Percentiles rank a stretch among this genome's conserved stretches.
Conservation (phyloP, 2,113 vertebrate species). For the Boulengeromyrus knoepffleri region DNA sequence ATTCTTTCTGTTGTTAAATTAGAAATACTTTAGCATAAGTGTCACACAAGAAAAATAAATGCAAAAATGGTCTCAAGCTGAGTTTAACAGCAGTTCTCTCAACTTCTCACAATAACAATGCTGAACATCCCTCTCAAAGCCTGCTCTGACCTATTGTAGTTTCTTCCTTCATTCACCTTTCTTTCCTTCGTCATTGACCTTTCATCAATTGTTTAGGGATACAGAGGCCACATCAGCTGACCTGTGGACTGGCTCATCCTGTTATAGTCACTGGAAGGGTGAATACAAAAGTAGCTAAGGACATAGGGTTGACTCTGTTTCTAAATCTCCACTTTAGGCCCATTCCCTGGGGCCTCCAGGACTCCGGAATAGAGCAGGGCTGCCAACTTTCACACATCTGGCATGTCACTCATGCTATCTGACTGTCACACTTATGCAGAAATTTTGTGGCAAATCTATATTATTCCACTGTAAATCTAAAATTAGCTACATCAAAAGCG, state of each 20-base stretch:
- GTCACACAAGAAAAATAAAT: background rate
- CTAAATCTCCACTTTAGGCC: background rate
- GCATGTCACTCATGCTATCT: background rate
- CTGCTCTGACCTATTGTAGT: background rate
- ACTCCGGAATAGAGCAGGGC: background rate
- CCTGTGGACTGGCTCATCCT: background rate
- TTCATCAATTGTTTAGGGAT: background rate
- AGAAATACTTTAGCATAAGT: background rate
- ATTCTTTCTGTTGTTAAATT: background rate
- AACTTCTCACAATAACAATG: background rate
- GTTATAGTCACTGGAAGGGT: background rate
- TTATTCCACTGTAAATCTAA: background rate
- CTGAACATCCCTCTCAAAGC: background rate
- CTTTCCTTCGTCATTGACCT: background rate
- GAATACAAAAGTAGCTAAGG: background rate
- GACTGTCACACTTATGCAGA: background rate
- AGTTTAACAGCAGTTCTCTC: background rate
- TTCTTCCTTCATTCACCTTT: background rate
- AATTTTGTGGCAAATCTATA: background rate
- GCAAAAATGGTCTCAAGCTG: background rate
- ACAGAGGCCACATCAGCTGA: background rate
- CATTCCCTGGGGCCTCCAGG: background rate
- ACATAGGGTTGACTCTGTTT: background rate
- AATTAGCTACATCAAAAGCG: background rate
- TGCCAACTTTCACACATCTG: background rate